Conservation (phyloP, 2,888 invertebrate genomes). For the Dryadula phaetusa region DNA sequence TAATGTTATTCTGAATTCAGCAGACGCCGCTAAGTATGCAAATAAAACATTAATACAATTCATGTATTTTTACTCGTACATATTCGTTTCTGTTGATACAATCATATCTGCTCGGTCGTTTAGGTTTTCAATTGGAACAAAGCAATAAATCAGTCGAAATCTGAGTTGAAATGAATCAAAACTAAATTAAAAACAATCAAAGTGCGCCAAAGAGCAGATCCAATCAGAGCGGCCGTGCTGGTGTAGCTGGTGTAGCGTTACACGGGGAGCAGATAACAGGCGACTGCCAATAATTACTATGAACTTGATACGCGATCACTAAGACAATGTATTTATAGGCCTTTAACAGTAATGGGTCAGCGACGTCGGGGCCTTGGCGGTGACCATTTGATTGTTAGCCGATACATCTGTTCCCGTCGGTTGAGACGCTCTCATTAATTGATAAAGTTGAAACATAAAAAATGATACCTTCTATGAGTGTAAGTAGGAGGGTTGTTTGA, state of each 20-base stretch:
- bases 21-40: not conserved
- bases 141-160: not conserved
- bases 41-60: not conserved
- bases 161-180: not conserved
- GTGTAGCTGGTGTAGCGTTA: too few species aligned
- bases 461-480: too few species aligned
- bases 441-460: too few species aligned
- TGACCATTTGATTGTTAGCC: not conserved
- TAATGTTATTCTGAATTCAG: not conserved
- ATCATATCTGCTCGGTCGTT: too few species aligned
- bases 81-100: not conserved
- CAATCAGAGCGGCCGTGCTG: conserved; percentile 22
- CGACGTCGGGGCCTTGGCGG: not conserved
- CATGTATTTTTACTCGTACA: not conserved
- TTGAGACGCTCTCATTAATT: too few species aligned
- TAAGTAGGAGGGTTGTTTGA: too few species aligned
- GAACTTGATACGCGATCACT: conserved; percentile 14
- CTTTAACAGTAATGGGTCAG: conserved; percentile 2
- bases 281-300: conserved; percentile 32
- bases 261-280: conserved; percentile 37
- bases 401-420: not conserved
- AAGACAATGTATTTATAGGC: conserved; percentile 20
- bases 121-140: not conserved
- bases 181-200: conserved; percentile 22
- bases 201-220: conserved; percentile 12